Evolutionary conservation across 2,888 invertebrate species (phyloP).

Genomic region (Neoscelio sp.): DNA sequence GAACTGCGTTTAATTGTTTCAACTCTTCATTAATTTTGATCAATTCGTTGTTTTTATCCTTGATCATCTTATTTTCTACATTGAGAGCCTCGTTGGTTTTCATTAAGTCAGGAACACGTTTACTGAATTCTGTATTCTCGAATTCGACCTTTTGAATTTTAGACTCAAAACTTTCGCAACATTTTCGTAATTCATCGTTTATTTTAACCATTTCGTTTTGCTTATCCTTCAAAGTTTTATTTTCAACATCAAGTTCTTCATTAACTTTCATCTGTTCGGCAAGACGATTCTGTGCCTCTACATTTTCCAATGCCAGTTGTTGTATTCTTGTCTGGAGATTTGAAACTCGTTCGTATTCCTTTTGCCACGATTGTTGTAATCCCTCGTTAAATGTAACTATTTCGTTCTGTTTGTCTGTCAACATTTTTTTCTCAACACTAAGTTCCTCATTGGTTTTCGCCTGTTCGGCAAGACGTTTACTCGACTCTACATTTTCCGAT

Average conservation of each 20-base stretch:
- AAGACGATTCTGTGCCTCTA: too few species aligned
- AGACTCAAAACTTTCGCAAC: too few species aligned
- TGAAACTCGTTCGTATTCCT: slow-evolving; percentile 27
- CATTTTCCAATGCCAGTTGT: background rate
- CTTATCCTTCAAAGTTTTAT: background rate
- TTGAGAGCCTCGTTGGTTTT: too few species aligned
- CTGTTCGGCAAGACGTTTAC: slow-evolving; percentile 1
- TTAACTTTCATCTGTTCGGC: background rate
- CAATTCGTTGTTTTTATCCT: too few species aligned
- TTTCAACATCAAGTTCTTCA: background rate
- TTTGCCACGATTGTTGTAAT: too few species aligned
- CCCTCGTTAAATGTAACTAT: slow-evolving; percentile 53
- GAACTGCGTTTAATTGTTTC: slow-evolving; percentile 1
- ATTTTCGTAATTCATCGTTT: too few species aligned
- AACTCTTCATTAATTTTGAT: too few species aligned
- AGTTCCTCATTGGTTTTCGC: slow-evolving; percentile 27
- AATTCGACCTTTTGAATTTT: too few species aligned
- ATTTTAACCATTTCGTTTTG: background rate
- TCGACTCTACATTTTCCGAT: slow-evolving; percentile 17
- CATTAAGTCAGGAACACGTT: background rate
- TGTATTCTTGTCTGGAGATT: slow-evolving; percentile 6
- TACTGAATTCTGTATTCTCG: slow-evolving; percentile 1
- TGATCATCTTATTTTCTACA: too few species aligned
- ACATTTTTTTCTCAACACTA: slow-evolving; percentile 59
- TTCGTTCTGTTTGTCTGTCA: slow-evolving; percentile 67